Percentiles rank a stretch among this genome's conserved stretches.
Conservation (phyloP, 2,888 invertebrate species). For the Tolmerus cingulatus region DNA sequence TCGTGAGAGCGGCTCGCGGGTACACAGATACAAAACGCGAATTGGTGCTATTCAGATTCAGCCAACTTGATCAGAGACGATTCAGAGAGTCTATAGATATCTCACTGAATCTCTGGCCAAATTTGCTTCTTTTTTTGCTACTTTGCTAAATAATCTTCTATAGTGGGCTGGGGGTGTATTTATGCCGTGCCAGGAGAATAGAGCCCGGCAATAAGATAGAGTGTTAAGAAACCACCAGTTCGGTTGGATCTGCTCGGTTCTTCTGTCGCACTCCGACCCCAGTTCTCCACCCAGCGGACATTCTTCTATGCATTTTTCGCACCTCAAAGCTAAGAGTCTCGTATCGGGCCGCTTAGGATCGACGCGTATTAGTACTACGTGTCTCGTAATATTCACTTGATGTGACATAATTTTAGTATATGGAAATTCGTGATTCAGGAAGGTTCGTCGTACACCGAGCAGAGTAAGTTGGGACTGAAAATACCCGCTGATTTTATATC, state of each 20-base stretch:
- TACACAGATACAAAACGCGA: not conserved
- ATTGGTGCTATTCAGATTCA: conserved; percentile 12
- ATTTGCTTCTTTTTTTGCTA: not conserved
- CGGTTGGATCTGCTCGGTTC: not conserved
- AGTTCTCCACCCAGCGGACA: not conserved
- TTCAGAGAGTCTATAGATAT: not conserved
- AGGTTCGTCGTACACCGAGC: conserved; percentile 45
- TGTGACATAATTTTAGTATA: conserved; percentile 47
- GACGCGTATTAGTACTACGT: conserved; percentile 17
- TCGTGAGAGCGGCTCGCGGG: not conserved
- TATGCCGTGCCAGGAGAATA: not conserved
- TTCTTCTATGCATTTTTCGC: not conserved
- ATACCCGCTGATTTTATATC: not conserved
- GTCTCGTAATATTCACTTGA: conserved; percentile 18
- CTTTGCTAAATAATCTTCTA: not conserved
- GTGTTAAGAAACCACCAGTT: not conserved
- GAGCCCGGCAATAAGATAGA: not conserved
- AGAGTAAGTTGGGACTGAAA: not conserved
- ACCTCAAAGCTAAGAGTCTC: conserved; percentile 3
- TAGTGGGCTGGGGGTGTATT: not conserved
- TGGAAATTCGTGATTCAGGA: conserved; percentile 46
- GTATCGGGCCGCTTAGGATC: not conserved
- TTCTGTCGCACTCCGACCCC: not conserved
- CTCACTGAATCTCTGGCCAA: not conserved
- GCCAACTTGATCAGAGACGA: conserved; percentile 15